phyloP scores from a whole-genome alignment of 2,888 invertebrate species.

The Mycalesis mineus region DNA sequence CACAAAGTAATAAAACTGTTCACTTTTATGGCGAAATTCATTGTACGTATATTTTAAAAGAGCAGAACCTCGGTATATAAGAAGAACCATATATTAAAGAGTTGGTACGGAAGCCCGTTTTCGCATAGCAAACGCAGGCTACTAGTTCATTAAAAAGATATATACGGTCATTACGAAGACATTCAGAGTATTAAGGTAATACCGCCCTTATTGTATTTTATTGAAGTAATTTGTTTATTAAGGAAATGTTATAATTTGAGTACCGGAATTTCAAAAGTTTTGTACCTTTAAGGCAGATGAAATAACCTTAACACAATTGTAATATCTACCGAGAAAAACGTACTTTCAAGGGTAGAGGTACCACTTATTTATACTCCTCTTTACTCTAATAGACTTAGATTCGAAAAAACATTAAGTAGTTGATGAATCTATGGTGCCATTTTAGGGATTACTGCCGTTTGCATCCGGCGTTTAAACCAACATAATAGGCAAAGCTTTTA shows the following conservation, averaged over 20 bases:
- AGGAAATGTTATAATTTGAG: constrained; percentile 9
- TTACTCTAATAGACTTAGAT: no score
- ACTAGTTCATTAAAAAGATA: constrained; percentile 73
- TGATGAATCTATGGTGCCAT: no score
- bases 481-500: no score
- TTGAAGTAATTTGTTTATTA: constrained; percentile 40
- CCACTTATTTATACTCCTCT: no score
- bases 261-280: background rate
- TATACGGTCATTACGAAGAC: constrained; percentile 67
- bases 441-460: no score
- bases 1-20: constrained; percentile 34
- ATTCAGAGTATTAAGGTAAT: constrained; percentile 55
- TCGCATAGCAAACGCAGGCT: constrained; percentile 55
- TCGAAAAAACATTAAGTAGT: no score
- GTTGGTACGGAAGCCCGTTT: constrained; percentile 52
- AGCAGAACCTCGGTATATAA: constrained; percentile 39
- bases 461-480: no score
- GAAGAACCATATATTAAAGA: constrained; percentile 53
- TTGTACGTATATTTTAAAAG: constrained; percentile 46
- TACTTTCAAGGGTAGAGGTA: no score
- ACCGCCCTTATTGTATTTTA: constrained; percentile 43
- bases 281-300: background rate
- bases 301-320: no score
- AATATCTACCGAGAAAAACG: no score
- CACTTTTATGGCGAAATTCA: constrained; percentile 52